Evolutionary conservation across 2,113 vertebrate genomes (phyloP), one percentile per base, ranked within the genome.

Genomic region (Nycticebus coucang): DNA sequence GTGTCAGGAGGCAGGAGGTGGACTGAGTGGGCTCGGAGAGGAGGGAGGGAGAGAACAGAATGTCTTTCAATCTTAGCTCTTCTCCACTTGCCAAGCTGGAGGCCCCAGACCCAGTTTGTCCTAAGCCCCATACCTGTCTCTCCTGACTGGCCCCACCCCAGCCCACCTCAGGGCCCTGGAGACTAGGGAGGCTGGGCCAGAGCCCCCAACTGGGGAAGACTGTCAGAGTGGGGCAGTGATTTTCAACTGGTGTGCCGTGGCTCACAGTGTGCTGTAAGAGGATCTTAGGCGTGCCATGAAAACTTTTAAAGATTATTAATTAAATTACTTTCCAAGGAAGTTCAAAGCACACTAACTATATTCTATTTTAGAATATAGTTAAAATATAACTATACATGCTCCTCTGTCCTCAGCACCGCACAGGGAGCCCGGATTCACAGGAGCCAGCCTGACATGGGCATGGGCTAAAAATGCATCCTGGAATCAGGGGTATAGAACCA

Each of bases 1-100:
- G 9, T 18, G 24, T 64, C 37, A 71, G 12, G 3, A n/a, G 14
- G 24, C n/a, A 77, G 82, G 24, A 21, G 11, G 33, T 35, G 7
- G 26, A 50, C 37, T 4, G 60, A 37, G 45, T 3, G 7, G 19
- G 41, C 75, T 91, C 74, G 15, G 75, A 60, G 33, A 60, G 12
- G 19, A 1, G 4, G 41, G 3, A 5, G 5, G 7, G 18, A 22
- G 15, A 50, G 14, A 64, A n/a, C 3, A 57, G 10, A 37, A 19
- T 0, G 4, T 4, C 41, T 41, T 74, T 30, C 24, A 0, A 26
- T 26, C n/a, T 50, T 17, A 41, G 62, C 26, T 68, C 4, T 55
- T 55, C 80, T 83, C 77, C 18, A 15, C 21, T 80, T 41, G n/a
- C 18, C 21, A 66, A 66, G 66, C 17, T 4, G 28, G 71, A 71